Evolutionary conservation across 2,797 vertebrate species (phyloP).

Genomic region (Micrastur ruficollis): DNA sequence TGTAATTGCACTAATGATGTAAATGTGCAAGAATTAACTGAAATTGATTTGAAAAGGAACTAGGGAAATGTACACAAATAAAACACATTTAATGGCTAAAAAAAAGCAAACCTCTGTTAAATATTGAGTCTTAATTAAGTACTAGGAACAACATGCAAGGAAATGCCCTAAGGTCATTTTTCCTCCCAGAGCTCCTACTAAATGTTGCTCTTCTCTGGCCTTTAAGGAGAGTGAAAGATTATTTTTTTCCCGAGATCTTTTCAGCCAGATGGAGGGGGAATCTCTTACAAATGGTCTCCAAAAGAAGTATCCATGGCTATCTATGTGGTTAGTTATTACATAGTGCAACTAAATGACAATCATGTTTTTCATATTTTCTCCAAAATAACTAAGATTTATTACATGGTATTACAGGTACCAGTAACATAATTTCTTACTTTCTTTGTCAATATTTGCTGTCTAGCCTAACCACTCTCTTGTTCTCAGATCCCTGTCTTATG

Average conservation of each 20-base stretch:
- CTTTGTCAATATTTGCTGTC: neutral
- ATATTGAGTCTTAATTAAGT: neutral
- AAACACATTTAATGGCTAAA: slow-evolving; percentile 2
- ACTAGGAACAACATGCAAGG: neutral
- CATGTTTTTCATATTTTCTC: neutral
- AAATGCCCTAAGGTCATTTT: neutral
- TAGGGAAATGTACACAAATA: slow-evolving; percentile 66
- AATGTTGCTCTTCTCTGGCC: neutral
- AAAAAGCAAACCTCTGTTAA: neutral
- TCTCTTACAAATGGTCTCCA: neutral
- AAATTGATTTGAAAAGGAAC: slow-evolving; percentile 70
- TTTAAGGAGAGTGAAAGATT: neutral
- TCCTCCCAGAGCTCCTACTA: neutral
- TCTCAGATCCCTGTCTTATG: neutral
- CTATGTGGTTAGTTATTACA: neutral
- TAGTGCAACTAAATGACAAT: neutral
- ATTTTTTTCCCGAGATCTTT: neutral
- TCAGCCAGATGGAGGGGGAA: neutral
- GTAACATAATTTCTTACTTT: neutral
- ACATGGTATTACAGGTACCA: neutral
- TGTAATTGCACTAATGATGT: slow-evolving; percentile 70
- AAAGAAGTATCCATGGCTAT: neutral
- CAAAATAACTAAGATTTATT: neutral
- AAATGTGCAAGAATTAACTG: slow-evolving; percentile 68
- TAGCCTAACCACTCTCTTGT: neutral